A percentile compares a stretch with the other conserved stretches of the same genome.
phyloP scores from a whole-genome alignment of 2,797 vertebrate genomes.

The Remorina albescens region DNA sequence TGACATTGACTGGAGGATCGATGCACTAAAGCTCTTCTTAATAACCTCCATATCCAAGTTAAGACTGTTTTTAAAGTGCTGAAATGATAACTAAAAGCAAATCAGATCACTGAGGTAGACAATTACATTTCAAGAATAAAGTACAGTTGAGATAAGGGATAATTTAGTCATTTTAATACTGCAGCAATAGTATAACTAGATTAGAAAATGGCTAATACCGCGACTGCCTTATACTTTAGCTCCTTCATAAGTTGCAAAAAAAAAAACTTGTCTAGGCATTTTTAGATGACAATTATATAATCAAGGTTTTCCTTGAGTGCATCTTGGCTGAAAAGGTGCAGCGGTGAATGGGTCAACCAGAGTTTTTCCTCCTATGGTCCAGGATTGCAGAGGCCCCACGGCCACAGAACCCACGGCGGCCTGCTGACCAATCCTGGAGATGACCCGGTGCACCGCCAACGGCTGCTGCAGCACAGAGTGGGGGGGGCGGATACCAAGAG shows the following conservation, averaged over 20 bases:
- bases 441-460: slow-evolving; percentile 82
- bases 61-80: slow-evolving; percentile 41
- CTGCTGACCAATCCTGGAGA: slow-evolving; percentile 89
- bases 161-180: slow-evolving; percentile 30
- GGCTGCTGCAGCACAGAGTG: slow-evolving; percentile 82
- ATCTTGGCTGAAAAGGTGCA: slow-evolving; percentile 89
- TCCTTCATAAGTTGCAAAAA: slow-evolving; percentile 21
- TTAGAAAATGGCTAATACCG: slow-evolving; percentile 38
- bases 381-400: slow-evolving; percentile 87
- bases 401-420: slow-evolving; percentile 90
- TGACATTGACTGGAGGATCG: not conserved
- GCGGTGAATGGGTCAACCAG: slow-evolving; percentile 86
- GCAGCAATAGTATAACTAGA: slow-evolving; percentile 20
- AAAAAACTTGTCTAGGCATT: slow-evolving; percentile 26
- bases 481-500: slow-evolving; percentile 2
- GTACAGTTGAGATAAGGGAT: slow-evolving; percentile 7
- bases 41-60: slow-evolving; percentile 12
- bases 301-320: slow-evolving; percentile 84
- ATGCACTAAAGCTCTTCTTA: not conserved
- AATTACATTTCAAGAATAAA: slow-evolving; percentile 28
- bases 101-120: slow-evolving; percentile 69
- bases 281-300: slow-evolving; percentile 5
- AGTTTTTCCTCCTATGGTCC: slow-evolving; percentile 79
- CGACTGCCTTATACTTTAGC: slow-evolving; percentile 25
- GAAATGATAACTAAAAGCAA: slow-evolving; percentile 27